These are phyloP conservation scores for Speoplatyrhinus poulsoni DNA, from an alignment of 2,113 vertebrate species.

Conservation along the genomic window DNA sequence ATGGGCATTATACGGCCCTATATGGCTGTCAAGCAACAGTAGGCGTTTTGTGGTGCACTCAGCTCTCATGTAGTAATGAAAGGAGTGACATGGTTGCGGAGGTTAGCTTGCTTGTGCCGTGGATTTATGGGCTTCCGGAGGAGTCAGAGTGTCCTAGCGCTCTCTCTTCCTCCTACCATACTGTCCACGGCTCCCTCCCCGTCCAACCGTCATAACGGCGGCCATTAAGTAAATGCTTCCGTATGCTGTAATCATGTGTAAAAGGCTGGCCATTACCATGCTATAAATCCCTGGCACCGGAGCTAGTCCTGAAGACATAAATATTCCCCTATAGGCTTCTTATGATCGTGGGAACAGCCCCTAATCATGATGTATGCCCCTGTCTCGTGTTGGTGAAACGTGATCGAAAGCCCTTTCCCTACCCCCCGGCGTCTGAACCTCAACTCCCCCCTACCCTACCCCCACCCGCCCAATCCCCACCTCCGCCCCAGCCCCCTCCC, in stretches of 20 bases:
- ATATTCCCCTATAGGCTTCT: conserved; percentile 77
- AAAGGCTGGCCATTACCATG: conserved; percentile 78
- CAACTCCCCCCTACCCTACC: conserved; percentile 20
- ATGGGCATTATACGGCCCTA: conserved; percentile 23
- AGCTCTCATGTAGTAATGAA: conserved; percentile 60
- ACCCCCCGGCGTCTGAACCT: conserved; percentile 66
- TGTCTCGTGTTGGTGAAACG: conserved; percentile 80
- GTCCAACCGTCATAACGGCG: conserved; percentile 48
- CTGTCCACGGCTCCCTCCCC: conserved; percentile 41
- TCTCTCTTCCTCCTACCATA: conserved; percentile 37
- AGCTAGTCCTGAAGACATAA: conserved; percentile 70
- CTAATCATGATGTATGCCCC: conserved; percentile 82
- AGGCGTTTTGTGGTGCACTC: conserved; percentile 6
- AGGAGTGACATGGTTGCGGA: conserved; percentile 54
- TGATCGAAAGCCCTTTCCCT: conserved; percentile 80
- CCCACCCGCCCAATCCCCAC: conserved; percentile 29
- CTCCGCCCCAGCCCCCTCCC: conserved; percentile 33
- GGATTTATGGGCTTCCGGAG: conserved; percentile 65
- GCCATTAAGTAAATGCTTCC: conserved; percentile 81
- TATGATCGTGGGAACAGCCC: conserved; percentile 80
- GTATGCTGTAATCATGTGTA: conserved; percentile 80
- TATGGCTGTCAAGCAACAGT: background rate
- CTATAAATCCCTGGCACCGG: conserved; percentile 68
- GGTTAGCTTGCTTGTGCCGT: conserved; percentile 43
- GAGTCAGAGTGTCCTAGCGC: conserved; percentile 45